A percentile compares a stretch with the other conserved stretches of the same genome.
These are phyloP conservation scores for Ctenoplectra terminalis DNA, from an alignment of 1,140 invertebrate genomes.

Conservation along the genomic window DNA sequence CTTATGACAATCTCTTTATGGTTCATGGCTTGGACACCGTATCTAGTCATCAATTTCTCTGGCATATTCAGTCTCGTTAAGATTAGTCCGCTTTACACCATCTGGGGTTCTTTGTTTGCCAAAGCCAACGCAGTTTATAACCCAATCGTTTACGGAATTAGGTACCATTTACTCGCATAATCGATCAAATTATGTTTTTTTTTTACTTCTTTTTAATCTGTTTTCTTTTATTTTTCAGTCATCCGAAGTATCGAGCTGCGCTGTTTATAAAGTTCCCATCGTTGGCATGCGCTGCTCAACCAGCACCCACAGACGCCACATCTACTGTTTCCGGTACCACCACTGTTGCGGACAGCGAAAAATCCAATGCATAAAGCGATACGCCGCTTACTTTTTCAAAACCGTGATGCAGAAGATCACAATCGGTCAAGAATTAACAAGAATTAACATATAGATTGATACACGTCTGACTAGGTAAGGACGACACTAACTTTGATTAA, in stretches of 20 bases:
- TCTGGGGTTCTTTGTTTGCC: conserved; percentile 91
- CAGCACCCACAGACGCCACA: conserved; percentile 65
- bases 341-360: conserved; percentile 82
- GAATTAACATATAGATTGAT: neutral
- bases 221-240: conserved; percentile 82
- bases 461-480: neutral
- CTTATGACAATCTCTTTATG: conserved; percentile 92
- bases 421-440: neutral
- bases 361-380: conserved; percentile 83
- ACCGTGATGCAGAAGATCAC: neutral
- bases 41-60: conserved; percentile 90
- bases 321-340: conserved; percentile 78
- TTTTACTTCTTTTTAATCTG: neutral
- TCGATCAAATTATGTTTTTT: neutral
- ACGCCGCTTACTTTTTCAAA: no score
- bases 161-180: conserved; percentile 78
- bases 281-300: conserved; percentile 83
- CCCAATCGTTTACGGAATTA: conserved; percentile 92
- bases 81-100: conserved; percentile 89
- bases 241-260: conserved; percentile 90
- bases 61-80: conserved; percentile 88
- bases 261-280: conserved; percentile 89
- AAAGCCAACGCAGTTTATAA: conserved; percentile 92
- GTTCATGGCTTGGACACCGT: conserved; percentile 94
- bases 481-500: neutral